Conservation (phyloP, 2,797 vertebrate genomes). For the Sylvia borin region DNA sequence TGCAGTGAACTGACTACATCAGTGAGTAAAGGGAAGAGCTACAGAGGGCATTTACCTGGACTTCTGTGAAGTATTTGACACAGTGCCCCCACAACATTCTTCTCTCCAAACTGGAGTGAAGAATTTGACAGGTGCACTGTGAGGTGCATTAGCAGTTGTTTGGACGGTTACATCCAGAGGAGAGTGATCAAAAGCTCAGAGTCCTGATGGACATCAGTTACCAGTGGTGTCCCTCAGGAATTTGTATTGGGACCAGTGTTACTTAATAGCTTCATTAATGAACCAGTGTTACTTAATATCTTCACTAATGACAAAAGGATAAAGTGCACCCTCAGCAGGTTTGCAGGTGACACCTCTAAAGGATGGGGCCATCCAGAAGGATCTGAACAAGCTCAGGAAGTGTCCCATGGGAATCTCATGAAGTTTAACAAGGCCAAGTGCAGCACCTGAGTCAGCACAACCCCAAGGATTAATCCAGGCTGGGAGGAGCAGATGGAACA, state of each 20-base stretch:
- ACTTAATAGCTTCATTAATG: background rate
- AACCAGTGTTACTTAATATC: background rate
- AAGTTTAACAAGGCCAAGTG: background rate
- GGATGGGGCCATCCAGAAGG: accelerated
- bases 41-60: background rate
- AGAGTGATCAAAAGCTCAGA: background rate
- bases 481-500: background rate
- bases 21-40: background rate
- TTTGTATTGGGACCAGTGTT: accelerated
- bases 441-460: accelerated
- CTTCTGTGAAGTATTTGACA: background rate
- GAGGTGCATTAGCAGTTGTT: background rate
- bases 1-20: background rate
- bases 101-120: background rate
- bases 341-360: background rate
- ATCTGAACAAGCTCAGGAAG: background rate
- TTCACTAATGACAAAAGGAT: background rate
- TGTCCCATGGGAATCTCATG: accelerated
- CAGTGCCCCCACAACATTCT: background rate
- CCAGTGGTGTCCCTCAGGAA: background rate
- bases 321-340: background rate
- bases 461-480: background rate
- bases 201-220: background rate
- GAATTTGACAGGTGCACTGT: background rate
- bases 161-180: background rate